Conservation (phyloP, 2,888 invertebrate genomes). For the Ophonus ardosiacus region DNA sequence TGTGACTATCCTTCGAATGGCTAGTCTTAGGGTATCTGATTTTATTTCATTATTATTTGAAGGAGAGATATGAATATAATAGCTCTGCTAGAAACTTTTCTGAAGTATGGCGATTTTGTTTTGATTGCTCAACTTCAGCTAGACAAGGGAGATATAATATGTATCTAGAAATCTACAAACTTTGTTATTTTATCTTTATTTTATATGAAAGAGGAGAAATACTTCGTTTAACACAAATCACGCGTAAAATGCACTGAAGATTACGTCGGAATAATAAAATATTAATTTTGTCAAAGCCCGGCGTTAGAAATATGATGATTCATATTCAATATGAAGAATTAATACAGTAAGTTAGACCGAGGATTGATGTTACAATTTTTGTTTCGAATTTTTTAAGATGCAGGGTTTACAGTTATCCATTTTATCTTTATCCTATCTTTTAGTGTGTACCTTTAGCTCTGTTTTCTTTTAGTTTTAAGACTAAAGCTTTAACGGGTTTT, state of each 20-base stretch:
- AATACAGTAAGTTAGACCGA: too few relatives aligned
- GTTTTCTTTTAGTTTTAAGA: too few relatives aligned
- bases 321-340: too few relatives aligned
- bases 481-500: too few relatives aligned
- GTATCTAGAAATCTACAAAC: background rate
- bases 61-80: slow-evolving; percentile 38
- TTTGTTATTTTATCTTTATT: background rate
- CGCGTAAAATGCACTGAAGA: background rate
- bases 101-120: background rate
- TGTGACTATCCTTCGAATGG: slow-evolving; percentile 5
- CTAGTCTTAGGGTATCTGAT: slow-evolving; percentile 21
- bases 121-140: slow-evolving; percentile 1
- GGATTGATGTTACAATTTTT: too few relatives aligned
- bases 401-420: too few relatives aligned
- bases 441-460: too few relatives aligned
- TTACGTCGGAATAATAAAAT: too few relatives aligned
- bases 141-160: background rate
- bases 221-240: background rate
- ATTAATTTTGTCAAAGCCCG: too few relatives aligned
- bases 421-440: too few relatives aligned
- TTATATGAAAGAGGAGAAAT: background rate
- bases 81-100: background rate
- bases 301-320: too few relatives aligned
- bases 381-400: too few relatives aligned
- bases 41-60: slow-evolving; percentile 45